Base-by-base conservation (phyloP, 2,113 vertebrate genomes). In the Dicentrarchus labrax region DNA sequence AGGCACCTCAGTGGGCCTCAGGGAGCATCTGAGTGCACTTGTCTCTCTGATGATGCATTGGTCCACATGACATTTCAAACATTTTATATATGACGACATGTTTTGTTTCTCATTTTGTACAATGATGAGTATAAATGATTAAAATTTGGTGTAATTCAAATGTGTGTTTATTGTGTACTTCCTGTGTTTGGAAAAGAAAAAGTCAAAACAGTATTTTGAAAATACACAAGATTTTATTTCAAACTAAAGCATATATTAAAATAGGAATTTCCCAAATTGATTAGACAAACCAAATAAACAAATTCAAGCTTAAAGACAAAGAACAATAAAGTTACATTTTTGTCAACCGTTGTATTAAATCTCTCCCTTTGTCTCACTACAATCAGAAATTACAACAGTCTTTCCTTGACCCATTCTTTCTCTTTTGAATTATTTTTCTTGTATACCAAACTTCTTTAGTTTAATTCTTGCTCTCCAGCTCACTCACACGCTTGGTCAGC, bases 401-500 rank as follows among this genome's bases (percentile, higher is more conserved):
- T 48, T 56, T 64, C 41, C 50, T 41, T 22, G 65, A 21, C 73
- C 38, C n/a, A 0, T 1, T 57, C 9, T 59, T 83, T 62, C 17
- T n/a, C 22, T 66, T 75, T 73, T 67, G 17, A n/a, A 43, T 81
- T 81, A 7, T 67, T 24, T 22, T 36, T 76, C 30, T 51, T n/a
- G 8, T 30, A 64, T 60, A 39, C 30, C 8, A 38, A 24, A 38
- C 39, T 22, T 68, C 17, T 68, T n/a, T 38, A 0, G 50, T 82
- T 92, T 86, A 93, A 70, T 90, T 80, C 11, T 96, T 94, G 90
- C 84, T 95, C 91, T 97, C 96, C 89, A 98, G 93, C 76, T 93
- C 89, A 0, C 83, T 93, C 87, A 97, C 88, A 22, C 97, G 94
- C 75, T 95, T 92, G 84, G 93, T 96, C 80, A 97, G 92, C 76